A percentile compares a stretch with the other conserved stretches of the same genome.
Evolutionary conservation across 1,140 invertebrate species (phyloP).

Genomic region (Nautilus pompilius): DNA sequence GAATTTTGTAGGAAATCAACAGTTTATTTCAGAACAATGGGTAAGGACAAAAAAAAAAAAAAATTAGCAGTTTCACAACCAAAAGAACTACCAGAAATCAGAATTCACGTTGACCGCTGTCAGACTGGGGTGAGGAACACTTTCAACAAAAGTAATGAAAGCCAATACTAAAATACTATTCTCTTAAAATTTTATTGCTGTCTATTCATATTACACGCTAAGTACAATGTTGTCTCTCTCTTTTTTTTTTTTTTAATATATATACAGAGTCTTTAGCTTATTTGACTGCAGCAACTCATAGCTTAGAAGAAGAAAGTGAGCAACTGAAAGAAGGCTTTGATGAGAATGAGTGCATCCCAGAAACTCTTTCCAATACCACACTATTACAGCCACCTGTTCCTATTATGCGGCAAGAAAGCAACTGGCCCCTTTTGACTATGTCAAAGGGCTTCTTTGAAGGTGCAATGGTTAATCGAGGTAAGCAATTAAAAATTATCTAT

Average conservation of each 20-base stretch:
- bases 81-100: no score
- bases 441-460: conserved; percentile 79
- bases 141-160: no score
- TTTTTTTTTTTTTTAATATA: conserved; percentile 5
- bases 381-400: conserved; percentile 85
- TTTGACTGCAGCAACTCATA: conserved; percentile 92
- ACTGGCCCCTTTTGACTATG: conserved; percentile 95
- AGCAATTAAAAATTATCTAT: no score
- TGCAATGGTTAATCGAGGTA: conserved; percentile 60
- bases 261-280: conserved; percentile 75
- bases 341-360: conserved; percentile 67
- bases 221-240: not conserved
- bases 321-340: conserved; percentile 67
- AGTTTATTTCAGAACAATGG: no score
- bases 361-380: conserved; percentile 72
- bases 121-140: no score
- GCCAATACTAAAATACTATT: no score
- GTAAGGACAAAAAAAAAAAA: no score
- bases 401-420: conserved; percentile 74
- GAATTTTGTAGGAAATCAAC: no score
- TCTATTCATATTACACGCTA: no score
- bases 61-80: no score
- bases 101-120: no score
- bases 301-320: conserved; percentile 76
- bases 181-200: no score